These are phyloP conservation scores for Luperina nickerlii DNA, from an alignment of 2,888 invertebrate species.

Conservation along the genomic window DNA sequence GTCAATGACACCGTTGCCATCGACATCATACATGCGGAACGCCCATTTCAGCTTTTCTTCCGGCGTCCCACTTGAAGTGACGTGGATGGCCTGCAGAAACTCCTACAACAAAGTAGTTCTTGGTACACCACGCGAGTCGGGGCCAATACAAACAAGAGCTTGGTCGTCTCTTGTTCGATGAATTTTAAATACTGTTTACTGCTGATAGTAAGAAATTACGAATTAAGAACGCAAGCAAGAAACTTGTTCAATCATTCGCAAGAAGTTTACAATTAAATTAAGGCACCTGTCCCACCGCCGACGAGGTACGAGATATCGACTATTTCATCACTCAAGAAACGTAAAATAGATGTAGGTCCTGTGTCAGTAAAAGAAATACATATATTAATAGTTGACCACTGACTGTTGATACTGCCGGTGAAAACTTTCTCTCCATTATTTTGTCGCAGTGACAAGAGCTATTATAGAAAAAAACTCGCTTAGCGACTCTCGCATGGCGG, in stretches of 20 bases:
- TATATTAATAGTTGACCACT: background rate
- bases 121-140: slow-evolving; percentile 62
- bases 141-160: slow-evolving; percentile 60
- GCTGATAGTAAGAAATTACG: slow-evolving; percentile 47
- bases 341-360: background rate
- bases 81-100: slow-evolving; percentile 99
- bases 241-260: slow-evolving; percentile 44
- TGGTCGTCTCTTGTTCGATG: slow-evolving; percentile 63
- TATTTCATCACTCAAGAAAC: background rate
- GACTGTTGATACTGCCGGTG: background rate
- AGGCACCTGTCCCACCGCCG: background rate
- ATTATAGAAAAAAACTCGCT: slow-evolving; percentile 6
- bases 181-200: slow-evolving; percentile 49
- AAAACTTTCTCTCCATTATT: background rate
- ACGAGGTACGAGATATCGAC: background rate
- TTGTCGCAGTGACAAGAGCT: background rate
- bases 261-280: slow-evolving; percentile 12
- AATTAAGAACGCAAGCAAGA: slow-evolving; percentile 33
- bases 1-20: slow-evolving; percentile 99
- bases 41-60: slow-evolving; percentile 99
- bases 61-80: slow-evolving; percentile 98
- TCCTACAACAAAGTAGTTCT: slow-evolving; percentile 92
- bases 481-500: background rate
- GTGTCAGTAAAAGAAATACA: background rate
- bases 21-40: slow-evolving; percentile 99